phyloP scores from a whole-genome alignment of 2,888 invertebrate genomes.

The Drosophila suboccidentalis region DNA sequence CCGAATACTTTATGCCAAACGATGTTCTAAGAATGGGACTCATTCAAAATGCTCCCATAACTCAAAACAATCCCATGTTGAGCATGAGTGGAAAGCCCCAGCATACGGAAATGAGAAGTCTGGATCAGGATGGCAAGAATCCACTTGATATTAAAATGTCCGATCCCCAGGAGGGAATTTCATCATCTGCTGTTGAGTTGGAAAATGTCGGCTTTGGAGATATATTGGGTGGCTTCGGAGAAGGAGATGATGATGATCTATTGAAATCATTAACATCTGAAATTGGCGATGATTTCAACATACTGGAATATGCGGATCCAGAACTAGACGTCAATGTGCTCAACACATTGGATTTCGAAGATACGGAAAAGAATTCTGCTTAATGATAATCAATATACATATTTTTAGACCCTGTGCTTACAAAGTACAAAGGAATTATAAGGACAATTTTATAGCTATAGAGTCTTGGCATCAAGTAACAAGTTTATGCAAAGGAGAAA shows the following conservation, averaged over 20 bases:
- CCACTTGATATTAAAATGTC: conserved; percentile 83
- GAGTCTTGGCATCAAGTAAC: too few relatives aligned
- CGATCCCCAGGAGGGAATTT: conserved; percentile 87
- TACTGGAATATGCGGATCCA: conserved; percentile 97
- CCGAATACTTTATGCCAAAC: conserved; percentile 61
- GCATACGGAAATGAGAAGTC: conserved; percentile 53
- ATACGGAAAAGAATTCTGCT: conserved; percentile 83
- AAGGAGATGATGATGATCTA: conserved; percentile 95
- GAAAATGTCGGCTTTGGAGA: conserved; percentile 90
- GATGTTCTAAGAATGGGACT: conserved; percentile 64
- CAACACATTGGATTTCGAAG: conserved; percentile 93
- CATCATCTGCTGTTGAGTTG: conserved; percentile 67
- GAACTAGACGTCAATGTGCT: conserved; percentile 95
- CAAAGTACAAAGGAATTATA: background rate
- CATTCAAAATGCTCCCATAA: conserved; percentile 58
- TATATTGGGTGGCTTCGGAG: conserved; percentile 92
- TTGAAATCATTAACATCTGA: conserved; percentile 91
- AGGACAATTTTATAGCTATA: background rate
- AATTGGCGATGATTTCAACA: conserved; percentile 97
- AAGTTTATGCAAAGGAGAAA: too few relatives aligned
- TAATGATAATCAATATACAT: conserved; percentile 20
- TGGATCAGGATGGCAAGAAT: conserved; percentile 65
- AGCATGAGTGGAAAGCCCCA: conserved; percentile 68
- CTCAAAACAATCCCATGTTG: conserved; percentile 73
- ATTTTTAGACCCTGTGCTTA: background rate